Percentiles rank a stretch among this genome's conserved stretches.
phyloP scores from a whole-genome alignment of 2,797 vertebrate genomes.

The Siniperca obscura region DNA sequence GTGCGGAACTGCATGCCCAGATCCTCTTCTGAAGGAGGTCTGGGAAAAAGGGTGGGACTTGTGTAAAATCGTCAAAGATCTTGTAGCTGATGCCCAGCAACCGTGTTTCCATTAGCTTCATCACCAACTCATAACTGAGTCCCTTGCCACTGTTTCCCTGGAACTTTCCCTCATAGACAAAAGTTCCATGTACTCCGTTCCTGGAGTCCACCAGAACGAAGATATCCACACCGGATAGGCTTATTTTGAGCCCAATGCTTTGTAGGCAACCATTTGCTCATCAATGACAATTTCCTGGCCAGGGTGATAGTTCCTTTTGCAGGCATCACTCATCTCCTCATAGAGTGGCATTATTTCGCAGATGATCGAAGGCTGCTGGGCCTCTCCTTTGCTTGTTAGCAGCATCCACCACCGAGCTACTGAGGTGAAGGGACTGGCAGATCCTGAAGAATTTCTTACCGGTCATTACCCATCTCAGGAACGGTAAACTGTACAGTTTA shows the following conservation, averaged over 20 bases:
- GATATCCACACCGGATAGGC: conserved; percentile 41
- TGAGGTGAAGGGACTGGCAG: background rate
- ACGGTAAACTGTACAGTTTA: background rate
- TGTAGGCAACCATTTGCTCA: conserved; percentile 45
- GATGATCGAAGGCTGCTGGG: conserved; percentile 13
- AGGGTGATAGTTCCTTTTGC: conserved; percentile 36
- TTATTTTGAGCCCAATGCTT: conserved; percentile 42
- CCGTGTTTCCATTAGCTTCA: conserved; percentile 10
- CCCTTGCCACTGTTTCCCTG: conserved; percentile 5
- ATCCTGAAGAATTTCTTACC: conserved; percentile 19
- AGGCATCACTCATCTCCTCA: conserved; percentile 11
- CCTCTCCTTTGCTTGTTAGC: conserved; percentile 19
- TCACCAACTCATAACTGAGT: conserved; percentile 39
- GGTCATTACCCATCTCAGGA: background rate
- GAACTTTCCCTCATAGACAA: conserved; percentile 27
- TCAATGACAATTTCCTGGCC: conserved; percentile 43
- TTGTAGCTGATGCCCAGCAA: background rate
- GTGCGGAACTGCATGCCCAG: background rate
- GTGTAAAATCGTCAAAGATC: background rate
- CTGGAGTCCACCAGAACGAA: conserved; percentile 45
- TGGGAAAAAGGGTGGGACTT: background rate
- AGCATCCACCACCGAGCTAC: background rate
- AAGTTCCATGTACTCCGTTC: conserved; percentile 51
- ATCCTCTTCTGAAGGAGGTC: background rate
- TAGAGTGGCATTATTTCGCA: conserved; percentile 51